Evolutionary conservation across 92 coral and sea anemone genomes (phyloP), one percentile per base, ranked within the genome.

Genomic region (Chrysogorgia sp.): DNA sequence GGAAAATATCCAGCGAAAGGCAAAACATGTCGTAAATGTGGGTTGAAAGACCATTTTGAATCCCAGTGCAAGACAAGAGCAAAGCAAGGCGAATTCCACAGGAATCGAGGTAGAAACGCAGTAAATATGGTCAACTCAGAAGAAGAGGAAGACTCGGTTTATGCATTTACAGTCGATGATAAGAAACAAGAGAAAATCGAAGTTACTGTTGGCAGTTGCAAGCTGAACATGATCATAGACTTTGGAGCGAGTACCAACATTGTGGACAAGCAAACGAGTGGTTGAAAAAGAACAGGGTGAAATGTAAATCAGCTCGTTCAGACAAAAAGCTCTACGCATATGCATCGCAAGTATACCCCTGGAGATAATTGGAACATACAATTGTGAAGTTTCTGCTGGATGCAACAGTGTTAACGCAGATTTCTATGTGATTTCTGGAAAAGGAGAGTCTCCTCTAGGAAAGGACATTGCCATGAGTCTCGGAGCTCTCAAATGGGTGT

Each of bases 401-500:
- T 25, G 67, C 58, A 61, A 63, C 4, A 58, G 34, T 26, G 85
- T 82, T 49, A 79, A 68, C 6, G 43, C n/a, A n/a, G n/a, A n/a
- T n/a, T n/a, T 81, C 75, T 21, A 67, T 30, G 84, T 84, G 30
- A 84, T 78, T 22, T 78, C 59, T 69, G 88, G 81, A 25, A 84
- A 70, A 61, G 88, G 84, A 4, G 45, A 26, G 33, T 71, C 83
- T 43, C 65, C 78, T 48, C 88, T 79, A 10, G 63, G 88, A 33
- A 77, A 63, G 57, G 75, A 67, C 2, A 84, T 80, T 50, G 72
- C 84, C 23, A 79, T 69, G 19, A 25, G 29, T 24, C 43, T 70
- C 25, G 84, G 64, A 22, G 71, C 52, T 13, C 35, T 84, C 26
- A 77, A 57, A 34, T 84, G 5, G 82, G 75, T 7, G 34, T 59